Percentiles rank a stretch among this genome's conserved stretches.
Conservation (phyloP, 1,140 invertebrate species). For the Calliopsis andreniformis region DNA sequence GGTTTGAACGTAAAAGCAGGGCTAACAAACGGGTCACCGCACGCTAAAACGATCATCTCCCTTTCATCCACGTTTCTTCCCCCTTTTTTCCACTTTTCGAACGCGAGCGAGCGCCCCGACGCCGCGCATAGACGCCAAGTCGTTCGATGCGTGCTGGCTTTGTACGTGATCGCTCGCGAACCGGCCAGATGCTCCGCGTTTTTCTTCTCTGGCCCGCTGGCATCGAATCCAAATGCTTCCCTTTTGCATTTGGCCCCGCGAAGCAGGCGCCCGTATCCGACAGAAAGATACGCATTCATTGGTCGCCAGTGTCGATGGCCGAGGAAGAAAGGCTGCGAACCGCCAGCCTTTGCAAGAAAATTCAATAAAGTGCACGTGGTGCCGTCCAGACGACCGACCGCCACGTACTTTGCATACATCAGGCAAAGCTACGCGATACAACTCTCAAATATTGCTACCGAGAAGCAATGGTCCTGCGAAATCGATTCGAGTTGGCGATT, state of each 20-base stretch:
- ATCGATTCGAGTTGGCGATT: not conserved
- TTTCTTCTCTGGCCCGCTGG: not conserved
- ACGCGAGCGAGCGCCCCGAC: too few relatives aligned
- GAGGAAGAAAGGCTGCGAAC: not conserved
- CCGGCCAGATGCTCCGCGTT: not conserved
- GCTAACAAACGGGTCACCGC: conserved; percentile 13
- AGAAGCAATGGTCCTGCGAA: too few relatives aligned
- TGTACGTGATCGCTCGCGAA: not conserved
- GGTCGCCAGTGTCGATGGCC: not conserved
- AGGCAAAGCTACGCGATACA: not conserved
- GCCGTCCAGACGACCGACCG: not conserved
- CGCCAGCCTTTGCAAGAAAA: conserved; percentile 7
- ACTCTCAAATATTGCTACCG: not conserved
- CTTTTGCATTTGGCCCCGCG: not conserved
- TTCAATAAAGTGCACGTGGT: conserved; percentile 12
- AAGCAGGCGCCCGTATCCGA: not conserved
- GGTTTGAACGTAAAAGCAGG: not conserved
- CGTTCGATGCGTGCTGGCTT: not conserved
- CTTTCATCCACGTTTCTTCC: not conserved
- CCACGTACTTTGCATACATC: conserved; percentile 3
- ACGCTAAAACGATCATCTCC: conserved; percentile 4
- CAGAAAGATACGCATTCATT: conserved; percentile 2
- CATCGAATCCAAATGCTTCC: conserved; percentile 2
- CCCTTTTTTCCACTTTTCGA: not conserved
- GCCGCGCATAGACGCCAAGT: not conserved